A percentile compares a stretch with the other conserved stretches of the same genome.
These are phyloP conservation scores for Aeoliscus strigatus DNA, from an alignment of 2,797 vertebrate species.

Conservation along the genomic window DNA sequence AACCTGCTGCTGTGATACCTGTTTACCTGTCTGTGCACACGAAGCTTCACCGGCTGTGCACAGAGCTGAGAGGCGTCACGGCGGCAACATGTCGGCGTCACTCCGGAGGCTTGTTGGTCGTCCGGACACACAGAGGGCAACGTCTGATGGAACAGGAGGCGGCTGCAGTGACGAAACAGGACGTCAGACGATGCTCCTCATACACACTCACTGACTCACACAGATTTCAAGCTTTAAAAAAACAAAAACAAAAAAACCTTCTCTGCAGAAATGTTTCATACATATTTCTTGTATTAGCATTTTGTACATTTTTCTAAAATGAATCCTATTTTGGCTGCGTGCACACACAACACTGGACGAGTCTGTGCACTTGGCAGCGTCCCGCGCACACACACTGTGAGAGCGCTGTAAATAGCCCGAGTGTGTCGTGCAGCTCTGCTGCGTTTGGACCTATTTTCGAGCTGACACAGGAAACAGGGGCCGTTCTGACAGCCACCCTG, in stretches of 20 bases:
- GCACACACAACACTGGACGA: slow-evolving; percentile 40
- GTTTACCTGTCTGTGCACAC: slow-evolving; percentile 6
- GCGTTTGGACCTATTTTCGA: slow-evolving; percentile 80
- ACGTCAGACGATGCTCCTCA: slow-evolving; percentile 41
- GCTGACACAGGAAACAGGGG: slow-evolving; percentile 79
- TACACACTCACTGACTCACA: slow-evolving; percentile 7
- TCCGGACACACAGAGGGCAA: slow-evolving; percentile 56
- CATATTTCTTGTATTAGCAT: not conserved
- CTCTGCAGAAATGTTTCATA: slow-evolving; percentile 1
- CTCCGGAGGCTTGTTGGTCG: slow-evolving; percentile 39
- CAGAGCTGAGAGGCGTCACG: slow-evolving; percentile 12
- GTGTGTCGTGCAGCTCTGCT: slow-evolving; percentile 76
- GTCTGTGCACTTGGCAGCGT: slow-evolving; percentile 68
- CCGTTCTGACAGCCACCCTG: slow-evolving; percentile 74
- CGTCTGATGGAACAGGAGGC: slow-evolving; percentile 56
- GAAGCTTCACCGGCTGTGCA: slow-evolving; percentile 13
- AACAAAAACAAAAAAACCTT: slow-evolving; percentile 10
- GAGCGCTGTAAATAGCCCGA: slow-evolving; percentile 76
- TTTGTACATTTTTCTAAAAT: slow-evolving; percentile 24
- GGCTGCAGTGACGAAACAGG: slow-evolving; percentile 66
- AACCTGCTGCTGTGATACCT: not conserved
- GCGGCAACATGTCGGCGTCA: slow-evolving; percentile 43
- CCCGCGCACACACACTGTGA: slow-evolving; percentile 66
- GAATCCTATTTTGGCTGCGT: slow-evolving; percentile 28
- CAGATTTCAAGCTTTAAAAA: not conserved